These are phyloP conservation scores for Tenthredo scrophulariae DNA, from an alignment of 2,888 invertebrate genomes.

Conservation along the genomic window DNA sequence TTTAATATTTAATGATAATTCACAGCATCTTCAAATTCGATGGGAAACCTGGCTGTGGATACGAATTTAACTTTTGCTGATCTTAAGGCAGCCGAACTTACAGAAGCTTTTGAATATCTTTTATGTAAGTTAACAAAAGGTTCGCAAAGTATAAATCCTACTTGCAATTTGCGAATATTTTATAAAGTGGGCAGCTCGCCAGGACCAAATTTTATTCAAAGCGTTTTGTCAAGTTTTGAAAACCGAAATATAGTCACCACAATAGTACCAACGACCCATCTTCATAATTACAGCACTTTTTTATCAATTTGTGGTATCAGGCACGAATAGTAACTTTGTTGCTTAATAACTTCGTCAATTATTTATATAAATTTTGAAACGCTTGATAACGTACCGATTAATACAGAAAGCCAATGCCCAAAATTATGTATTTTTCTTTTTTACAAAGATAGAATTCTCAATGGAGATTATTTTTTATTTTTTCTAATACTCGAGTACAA, in stretches of 20 bases:
- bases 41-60: constrained; percentile 74
- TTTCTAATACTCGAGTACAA: constrained; percentile 35
- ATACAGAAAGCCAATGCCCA: constrained; percentile 51
- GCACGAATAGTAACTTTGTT: constrained; percentile 80
- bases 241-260: constrained; percentile 83
- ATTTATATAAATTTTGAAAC: constrained; percentile 58
- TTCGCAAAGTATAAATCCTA: constrained; percentile 79
- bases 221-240: constrained; percentile 73
- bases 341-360: constrained; percentile 71
- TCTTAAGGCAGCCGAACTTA: constrained; percentile 79
- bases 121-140: constrained; percentile 81
- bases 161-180: constrained; percentile 88
- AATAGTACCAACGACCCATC: constrained; percentile 88
- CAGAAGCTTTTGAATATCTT: constrained; percentile 81
- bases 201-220: constrained; percentile 76
- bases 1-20: constrained; percentile 29
- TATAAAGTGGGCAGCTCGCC: constrained; percentile 84
- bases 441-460: not conserved
- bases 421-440: constrained; percentile 49
- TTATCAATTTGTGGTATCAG: constrained; percentile 91
- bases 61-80: constrained; percentile 73
- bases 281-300: constrained; percentile 91
- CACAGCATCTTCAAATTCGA: constrained; percentile 75
- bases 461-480: constrained; percentile 38
- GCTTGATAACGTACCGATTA: constrained; percentile 50